Base-by-base conservation (phyloP, 2,888 invertebrate genomes). In the Parascotia fuliginaria region DNA sequence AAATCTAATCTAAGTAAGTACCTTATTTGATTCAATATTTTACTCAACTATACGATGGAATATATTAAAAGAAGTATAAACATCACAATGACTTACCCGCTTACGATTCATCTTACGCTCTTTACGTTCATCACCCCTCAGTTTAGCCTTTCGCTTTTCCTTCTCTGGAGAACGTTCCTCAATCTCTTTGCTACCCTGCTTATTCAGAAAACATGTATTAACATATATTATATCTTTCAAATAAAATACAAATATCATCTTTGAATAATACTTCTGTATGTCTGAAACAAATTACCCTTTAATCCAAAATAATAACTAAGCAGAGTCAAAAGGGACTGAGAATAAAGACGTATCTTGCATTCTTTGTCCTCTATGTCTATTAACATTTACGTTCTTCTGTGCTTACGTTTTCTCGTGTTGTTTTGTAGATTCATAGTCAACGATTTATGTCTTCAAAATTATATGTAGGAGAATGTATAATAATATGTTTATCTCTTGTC, bases 91-190 rank as follows among this genome's bases (percentile, higher is more conserved):
- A 79, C 93, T 89, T 89, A 96, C 96, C 91, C 97, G 93, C 83
- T 97, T 97, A 16, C 96, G 93, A 44, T 95, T 96, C 76, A 96
- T 89, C 90, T 96, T 97, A 77, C 96, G 94, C 85, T 97, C 97
- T 87, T 96, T 96, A 64, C 96, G 94, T 59, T 92, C 91, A 63
- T 92, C 91, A 9, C 86, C 86, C 66, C 90, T 84, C 49, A 90
- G 69, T 83, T 92, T 92, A 73, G 86, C 67, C 83, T 97, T 97
- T 75, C 96, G 95, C 73, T 96, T 96, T 80, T 96, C 96, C 56
- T 96, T 96, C 42, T 94, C 95, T 40, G 95, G 89, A 11, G 92
- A 92, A 51, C 92, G 85, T 75, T 92, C 92, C 73, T 89, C 95
- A 92, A 80, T 94, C 89, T 83, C 95, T 85, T 92, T 92, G 83